Base-by-base conservation (phyloP, 1,140 invertebrate genomes). In the Drosophila triauraria region DNA sequence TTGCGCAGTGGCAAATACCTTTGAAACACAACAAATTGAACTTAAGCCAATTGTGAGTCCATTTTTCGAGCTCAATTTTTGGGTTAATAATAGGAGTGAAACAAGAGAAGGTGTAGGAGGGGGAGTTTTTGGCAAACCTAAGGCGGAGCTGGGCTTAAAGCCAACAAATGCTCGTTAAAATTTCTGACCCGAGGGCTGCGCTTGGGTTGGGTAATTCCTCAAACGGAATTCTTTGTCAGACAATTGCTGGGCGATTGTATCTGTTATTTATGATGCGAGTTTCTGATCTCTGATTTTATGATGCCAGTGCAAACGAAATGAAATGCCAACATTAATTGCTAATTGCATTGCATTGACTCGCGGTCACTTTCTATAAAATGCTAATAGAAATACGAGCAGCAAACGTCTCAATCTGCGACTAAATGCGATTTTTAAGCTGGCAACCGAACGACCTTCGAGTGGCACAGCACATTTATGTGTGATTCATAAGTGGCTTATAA, bases 301-400 rank as follows among this genome's bases (percentile, higher is more conserved):
- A 60, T 57, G 40, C 44, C 43, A 64, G 59, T 25, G 32, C 40
- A 35, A 50, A 75, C 65, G 20, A 87, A 87, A 75, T 70, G 20
- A 87, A 87, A 87, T 90, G 58, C 48, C 60, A 80, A 64, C 78
- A 69, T 78, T 88, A 83, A 87, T 88, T 80, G 83, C 77, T 82
- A 79, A 86, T 82, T 82, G 83, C 78, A 47, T 82, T 67, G 62
- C 69, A 85, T 86, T 86, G 75, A 77, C 68, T 64, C 46, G 70
- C 46, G 70, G 54, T 44, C 68, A 88, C 84, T 88, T 88, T 88
- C 84, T 85, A 88, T 72, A 54, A 78, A 88, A 88, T 88, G 85
- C 85, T 84, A 88, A 88, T 87, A 64, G 44, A 75, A 59, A 58
- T 68, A 9, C 51, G 32, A 54, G 13, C 23, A 48, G 62, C 57